Base-by-base conservation (phyloP, 1,140 invertebrate species). In the Cyclargus thomasi region DNA sequence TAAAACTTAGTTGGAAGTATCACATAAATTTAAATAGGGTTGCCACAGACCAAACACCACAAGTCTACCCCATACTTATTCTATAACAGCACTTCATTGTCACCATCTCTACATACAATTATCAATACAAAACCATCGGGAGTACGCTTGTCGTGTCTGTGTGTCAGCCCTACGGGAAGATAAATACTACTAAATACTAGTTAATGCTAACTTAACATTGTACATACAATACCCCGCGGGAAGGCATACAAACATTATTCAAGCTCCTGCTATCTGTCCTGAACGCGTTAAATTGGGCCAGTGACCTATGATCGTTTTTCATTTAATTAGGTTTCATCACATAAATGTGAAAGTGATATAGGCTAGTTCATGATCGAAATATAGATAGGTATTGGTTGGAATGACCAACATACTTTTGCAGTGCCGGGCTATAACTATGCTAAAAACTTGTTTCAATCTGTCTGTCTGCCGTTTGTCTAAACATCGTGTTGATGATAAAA, bases 1-100 rank as follows among this genome's bases (percentile, higher is more conserved):
- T 75, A 81, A 77, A 86, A 78, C 82, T 82, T 85, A 85, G 74
- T 76, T 78, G 76, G 79, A 83, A 87, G 81, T 88, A 88, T 88
- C 83, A 88, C 85, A 86, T 86, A 74, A 83, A 83, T 79, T 75
- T 83, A 87, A 84, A 69, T 70, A 80, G 76, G 79, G 70, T 71
- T 73, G 75, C 70, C 67, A 77, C 80, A 74, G 77, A 78, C 80
- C 78, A 79, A 76, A 78, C 69, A 76, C 78, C 75, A 72, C 75
- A 80, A 82, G 70, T 68, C 65, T 75, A 75, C 71, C 74, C 74
- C 76, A 71, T 67, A 67, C 68, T 36, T 65, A 69, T 66, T 67
- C 57, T 67, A 62, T 20, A 59, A 59, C 18, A 59, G 18, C 20
- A 21, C 20, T 20, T 17, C 1, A 0, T 55, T 55, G 11, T n/a